Evolutionary conservation across 2,888 invertebrate genomes (phyloP).

Genomic region (Sipha maydis): DNA sequence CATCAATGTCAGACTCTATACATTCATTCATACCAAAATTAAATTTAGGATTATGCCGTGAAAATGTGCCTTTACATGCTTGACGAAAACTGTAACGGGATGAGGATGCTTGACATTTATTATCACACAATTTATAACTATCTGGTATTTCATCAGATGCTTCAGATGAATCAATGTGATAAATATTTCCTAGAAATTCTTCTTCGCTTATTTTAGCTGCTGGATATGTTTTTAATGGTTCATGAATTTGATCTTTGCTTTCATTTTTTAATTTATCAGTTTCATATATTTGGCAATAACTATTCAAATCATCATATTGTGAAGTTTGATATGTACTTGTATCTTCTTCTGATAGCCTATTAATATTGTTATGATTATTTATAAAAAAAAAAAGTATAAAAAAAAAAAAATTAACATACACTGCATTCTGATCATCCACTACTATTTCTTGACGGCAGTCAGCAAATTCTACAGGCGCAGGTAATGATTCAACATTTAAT

Average conservation of each 20-base stretch:
- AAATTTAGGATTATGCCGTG: slow-evolving; percentile 29
- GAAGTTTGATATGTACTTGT: slow-evolving; percentile 59
- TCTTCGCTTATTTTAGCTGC: slow-evolving; percentile 62
- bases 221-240: slow-evolving; percentile 39
- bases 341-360: slow-evolving; percentile 56
- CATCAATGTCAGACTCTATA: slow-evolving; percentile 64
- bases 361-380: not conserved
- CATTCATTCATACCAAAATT: slow-evolving; percentile 57
- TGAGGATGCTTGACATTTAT: slow-evolving; percentile 25
- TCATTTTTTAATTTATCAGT: slow-evolving; percentile 53
- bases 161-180: slow-evolving; percentile 86
- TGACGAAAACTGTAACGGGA: slow-evolving; percentile 58
- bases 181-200: slow-evolving; percentile 69
- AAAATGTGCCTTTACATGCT: slow-evolving; percentile 29
- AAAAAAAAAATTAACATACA: slow-evolving; percentile 23
- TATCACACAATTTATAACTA: slow-evolving; percentile 63
- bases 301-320: slow-evolving; percentile 59
- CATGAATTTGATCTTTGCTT: slow-evolving; percentile 45
- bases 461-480: slow-evolving; percentile 84
- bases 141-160: slow-evolving; percentile 72
- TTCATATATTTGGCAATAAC: slow-evolving; percentile 54
- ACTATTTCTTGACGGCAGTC: slow-evolving; percentile 68
- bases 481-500: slow-evolving; percentile 70
- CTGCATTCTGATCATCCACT: slow-evolving; percentile 40
- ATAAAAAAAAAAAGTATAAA: not conserved